Evolutionary conservation across 2,888 invertebrate genomes (phyloP).

Genomic region (Polydrusus tereticollis): DNA sequence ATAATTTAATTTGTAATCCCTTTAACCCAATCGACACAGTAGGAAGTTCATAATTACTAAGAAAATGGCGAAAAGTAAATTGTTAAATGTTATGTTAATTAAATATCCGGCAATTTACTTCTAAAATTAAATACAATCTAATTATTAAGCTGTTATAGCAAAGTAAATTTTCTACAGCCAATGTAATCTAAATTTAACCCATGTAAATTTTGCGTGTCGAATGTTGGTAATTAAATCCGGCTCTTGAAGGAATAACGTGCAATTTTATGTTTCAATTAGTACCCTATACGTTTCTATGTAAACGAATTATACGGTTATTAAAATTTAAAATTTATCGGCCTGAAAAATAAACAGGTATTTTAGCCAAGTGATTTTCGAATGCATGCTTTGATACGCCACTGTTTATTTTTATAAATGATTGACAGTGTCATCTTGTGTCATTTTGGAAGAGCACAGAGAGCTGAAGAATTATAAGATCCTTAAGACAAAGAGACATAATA

Average conservation of each 20-base stretch:
- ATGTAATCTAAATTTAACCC: slow-evolving; percentile 1
- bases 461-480: no score
- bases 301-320: slow-evolving; percentile 9
- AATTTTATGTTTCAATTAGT: slow-evolving; percentile 11
- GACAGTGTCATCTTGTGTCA: no score
- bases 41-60: no score
- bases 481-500: no score
- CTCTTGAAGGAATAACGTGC: background rate
- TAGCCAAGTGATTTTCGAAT: background rate
- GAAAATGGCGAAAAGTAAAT: no score
- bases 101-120: background rate
- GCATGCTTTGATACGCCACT: background rate
- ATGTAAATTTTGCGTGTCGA: background rate
- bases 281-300: background rate
- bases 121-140: background rate
- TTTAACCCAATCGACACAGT: no score
- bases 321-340: background rate
- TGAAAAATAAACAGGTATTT: background rate
- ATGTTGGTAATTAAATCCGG: background rate
- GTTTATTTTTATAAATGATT: background rate
- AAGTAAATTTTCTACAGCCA: background rate
- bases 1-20: no score
- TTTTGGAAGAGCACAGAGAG: no score
- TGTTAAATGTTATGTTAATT: no score
- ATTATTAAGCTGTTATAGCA: background rate